Evolutionary conservation across 2,888 invertebrate genomes (phyloP).

Genomic region (Drosophila vallismaia): DNA sequence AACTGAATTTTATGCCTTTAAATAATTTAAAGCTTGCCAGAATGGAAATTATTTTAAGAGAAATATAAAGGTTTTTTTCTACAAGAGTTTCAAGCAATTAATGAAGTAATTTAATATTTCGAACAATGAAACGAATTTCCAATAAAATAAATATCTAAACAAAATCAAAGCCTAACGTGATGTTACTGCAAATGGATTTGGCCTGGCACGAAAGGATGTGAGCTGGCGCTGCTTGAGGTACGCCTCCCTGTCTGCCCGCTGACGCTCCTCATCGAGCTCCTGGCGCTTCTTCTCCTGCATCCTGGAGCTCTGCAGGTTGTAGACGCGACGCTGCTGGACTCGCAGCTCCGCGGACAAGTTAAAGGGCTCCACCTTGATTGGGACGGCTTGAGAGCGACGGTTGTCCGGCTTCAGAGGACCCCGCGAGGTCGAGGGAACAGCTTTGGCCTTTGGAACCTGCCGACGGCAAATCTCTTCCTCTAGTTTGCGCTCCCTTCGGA

Average conservation of each 20-base stretch:
- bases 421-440: slow-evolving; percentile 13
- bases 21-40: too few relatives aligned
- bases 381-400: not conserved
- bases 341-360: slow-evolving; percentile 53
- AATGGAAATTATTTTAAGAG: too few relatives aligned
- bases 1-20: too few relatives aligned
- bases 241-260: slow-evolving; percentile 34
- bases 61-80: too few relatives aligned
- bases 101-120: slow-evolving; percentile 46
- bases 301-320: slow-evolving; percentile 40
- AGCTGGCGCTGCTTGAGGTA: slow-evolving; percentile 51
- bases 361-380: slow-evolving; percentile 50
- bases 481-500: slow-evolving; percentile 38
- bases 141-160: slow-evolving; percentile 18
- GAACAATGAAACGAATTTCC: slow-evolving; percentile 26
- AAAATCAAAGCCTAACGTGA: slow-evolving; percentile 11
- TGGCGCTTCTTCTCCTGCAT: slow-evolving; percentile 46
- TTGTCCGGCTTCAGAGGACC: slow-evolving; percentile 38
- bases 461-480: slow-evolving; percentile 11
- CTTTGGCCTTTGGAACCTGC: slow-evolving; percentile 20
- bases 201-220: slow-evolving; percentile 56
- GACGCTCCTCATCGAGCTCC: slow-evolving; percentile 33
- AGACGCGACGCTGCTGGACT: slow-evolving; percentile 59
- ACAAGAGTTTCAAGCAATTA: too few relatives aligned
- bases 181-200: slow-evolving; percentile 54